Evolutionary conservation across 2,888 invertebrate species (phyloP), one percentile per base, ranked within the genome.

Genomic region (Athrips mouffetella): DNA sequence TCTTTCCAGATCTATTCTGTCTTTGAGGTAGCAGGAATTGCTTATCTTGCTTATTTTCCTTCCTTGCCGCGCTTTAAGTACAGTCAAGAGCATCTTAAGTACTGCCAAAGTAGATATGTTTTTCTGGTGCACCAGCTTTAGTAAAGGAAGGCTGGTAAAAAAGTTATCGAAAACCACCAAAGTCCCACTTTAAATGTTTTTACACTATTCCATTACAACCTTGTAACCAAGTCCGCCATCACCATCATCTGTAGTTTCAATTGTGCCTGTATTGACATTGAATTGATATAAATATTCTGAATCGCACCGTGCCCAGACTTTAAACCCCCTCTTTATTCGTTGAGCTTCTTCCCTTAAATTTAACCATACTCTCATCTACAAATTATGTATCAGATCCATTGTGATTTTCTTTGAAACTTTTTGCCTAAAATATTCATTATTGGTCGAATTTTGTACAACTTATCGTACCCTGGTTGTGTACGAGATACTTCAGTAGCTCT

Each of bases 231-330:
- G 39, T 59, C 58, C 50, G n/a, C n/a, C n/a, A n/a, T n/a, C n/a
- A n/a, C n/a, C n/a, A n/a, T n/a, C n/a, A n/a, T n/a, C n/a, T n/a
- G 66, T 73, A 37, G 47, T 27, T 46, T 48, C 41, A 45, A 58
- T 57, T 62, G 58, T 63, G 30, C 61, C 61, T 39, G 51, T 53
- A 50, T 65, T 65, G 30, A 65, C 50, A 39, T 67, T 52, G 31
- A 49, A 51, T 51, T 65, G 52, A 52, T 62, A 64, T 23, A 59
- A 46, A 51, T 65, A 62, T 20, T 49, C 37, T 7, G 54, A 47
- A 45, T 61, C 59, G 44, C 57, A 58, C 20, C 60, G 40, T 33
- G 52, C 48, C 59, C 59, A 60, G 29, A 55, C 48, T 42, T 60
- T 57, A 10, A 52, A 53, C 7, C 57, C 57, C 23, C 55, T 41